Conservation (phyloP, 2,113 vertebrate genomes). For the Talpa occidentalis region DNA sequence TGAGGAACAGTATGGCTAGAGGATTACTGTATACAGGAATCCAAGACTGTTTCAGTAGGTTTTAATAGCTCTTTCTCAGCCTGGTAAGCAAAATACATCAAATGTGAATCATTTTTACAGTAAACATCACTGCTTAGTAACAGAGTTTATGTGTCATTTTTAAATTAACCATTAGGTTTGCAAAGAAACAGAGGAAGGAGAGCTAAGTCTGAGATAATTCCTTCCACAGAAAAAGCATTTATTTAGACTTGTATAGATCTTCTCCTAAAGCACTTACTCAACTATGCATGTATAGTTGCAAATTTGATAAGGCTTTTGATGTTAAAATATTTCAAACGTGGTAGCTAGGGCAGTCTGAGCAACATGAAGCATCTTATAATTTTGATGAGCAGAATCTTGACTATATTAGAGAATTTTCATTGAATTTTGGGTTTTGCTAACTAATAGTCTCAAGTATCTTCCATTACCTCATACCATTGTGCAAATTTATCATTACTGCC, state of each 20-base stretch:
- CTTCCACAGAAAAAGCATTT: background rate
- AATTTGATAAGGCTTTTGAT: background rate
- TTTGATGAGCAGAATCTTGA: background rate
- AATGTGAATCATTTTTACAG: background rate
- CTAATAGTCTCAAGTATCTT: background rate
- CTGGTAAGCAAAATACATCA: background rate
- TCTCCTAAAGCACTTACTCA: background rate
- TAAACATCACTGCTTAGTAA: background rate
- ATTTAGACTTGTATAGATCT: background rate
- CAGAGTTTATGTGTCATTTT: background rate
- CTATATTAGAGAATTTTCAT: background rate
- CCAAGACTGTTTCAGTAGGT: rapidly evolving
- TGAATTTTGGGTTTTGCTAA: background rate
- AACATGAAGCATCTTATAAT: background rate
- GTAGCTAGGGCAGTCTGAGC: background rate
- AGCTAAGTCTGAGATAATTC: background rate
- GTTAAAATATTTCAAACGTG: background rate
- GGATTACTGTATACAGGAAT: rapidly evolving
- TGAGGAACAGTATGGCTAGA: background rate
- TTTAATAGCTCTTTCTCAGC: background rate
- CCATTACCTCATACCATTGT: background rate
- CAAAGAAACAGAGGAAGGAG: background rate
- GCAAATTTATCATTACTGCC: background rate
- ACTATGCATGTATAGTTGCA: background rate
- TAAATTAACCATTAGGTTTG: background rate